Percentiles rank a stretch among this genome's conserved stretches.
Conservation (phyloP, 2,113 vertebrate species). For the Sula dactylatra region DNA sequence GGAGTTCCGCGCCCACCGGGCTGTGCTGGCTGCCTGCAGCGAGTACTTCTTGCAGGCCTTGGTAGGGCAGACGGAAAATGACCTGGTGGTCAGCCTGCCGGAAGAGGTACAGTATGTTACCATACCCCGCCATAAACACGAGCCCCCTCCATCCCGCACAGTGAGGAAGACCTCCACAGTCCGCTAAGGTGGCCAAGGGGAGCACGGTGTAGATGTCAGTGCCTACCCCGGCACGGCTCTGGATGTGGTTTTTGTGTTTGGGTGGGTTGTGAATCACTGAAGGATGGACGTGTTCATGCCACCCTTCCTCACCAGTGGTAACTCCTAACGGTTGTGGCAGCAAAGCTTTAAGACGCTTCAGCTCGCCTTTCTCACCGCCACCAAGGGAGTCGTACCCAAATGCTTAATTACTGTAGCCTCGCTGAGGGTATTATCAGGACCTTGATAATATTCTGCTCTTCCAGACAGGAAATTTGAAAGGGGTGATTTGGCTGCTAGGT, state of each 20-base stretch:
- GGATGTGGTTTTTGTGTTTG: conserved; percentile 19
- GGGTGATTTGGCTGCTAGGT: background rate
- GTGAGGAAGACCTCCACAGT: background rate
- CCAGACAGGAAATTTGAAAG: conserved; percentile 18
- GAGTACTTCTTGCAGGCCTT: conserved; percentile 97
- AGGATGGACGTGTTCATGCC: background rate
- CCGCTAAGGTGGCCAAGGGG: background rate
- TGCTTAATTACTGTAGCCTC: background rate
- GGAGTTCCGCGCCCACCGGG: conserved; percentile 96
- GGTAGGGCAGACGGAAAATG: conserved; percentile 93
- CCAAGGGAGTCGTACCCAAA: background rate
- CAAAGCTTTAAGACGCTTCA: conserved; percentile 31
- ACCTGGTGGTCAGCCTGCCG: conserved; percentile 92
- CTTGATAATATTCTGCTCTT: background rate
- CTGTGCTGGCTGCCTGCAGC: conserved; percentile 97
- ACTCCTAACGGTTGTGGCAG: background rate
- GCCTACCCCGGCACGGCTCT: background rate
- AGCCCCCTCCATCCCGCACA: rapidly evolving
- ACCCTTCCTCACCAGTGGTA: background rate
- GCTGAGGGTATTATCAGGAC: background rate
- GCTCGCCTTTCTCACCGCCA: background rate
- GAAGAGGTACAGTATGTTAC: conserved; percentile 84
- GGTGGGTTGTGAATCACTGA: background rate
- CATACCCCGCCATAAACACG: rapidly evolving
- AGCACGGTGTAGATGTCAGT: rapidly evolving